Evolutionary conservation across 2,797 vertebrate species (phyloP).

Genomic region (Pagetopsis macropterus): DNA sequence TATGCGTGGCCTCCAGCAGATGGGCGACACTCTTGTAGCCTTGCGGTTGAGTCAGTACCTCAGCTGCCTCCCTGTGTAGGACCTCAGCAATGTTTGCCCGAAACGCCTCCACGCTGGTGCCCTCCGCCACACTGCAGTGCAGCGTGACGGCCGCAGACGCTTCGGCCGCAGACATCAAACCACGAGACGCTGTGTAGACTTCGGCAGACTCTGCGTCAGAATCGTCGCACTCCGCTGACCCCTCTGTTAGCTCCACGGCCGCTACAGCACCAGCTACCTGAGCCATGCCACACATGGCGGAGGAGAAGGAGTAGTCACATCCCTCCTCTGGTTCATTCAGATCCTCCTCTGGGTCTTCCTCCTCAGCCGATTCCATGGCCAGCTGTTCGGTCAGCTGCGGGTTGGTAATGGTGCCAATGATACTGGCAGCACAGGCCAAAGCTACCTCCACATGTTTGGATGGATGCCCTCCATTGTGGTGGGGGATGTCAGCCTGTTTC

Average conservation of each 20-base stretch:
- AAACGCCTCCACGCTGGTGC: slow-evolving; percentile 85
- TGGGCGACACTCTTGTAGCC: slow-evolving; percentile 86
- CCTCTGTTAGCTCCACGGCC: slow-evolving; percentile 87
- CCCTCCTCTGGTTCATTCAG: slow-evolving; percentile 59
- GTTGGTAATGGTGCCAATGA: slow-evolving; percentile 93
- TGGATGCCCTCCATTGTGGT: slow-evolving; percentile 56
- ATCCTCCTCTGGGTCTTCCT: slow-evolving; percentile 64
- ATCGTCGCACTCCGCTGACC: slow-evolving; percentile 38
- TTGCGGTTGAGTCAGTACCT: slow-evolving; percentile 86
- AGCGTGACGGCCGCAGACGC: slow-evolving; percentile 84
- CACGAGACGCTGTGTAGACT: slow-evolving; percentile 79
- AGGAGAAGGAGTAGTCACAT: slow-evolving; percentile 88
- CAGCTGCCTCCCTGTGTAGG: slow-evolving; percentile 88
- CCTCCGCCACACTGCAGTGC: slow-evolving; percentile 84
- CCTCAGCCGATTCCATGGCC: slow-evolving; percentile 78
- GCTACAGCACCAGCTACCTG: slow-evolving; percentile 92
- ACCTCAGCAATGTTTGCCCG: slow-evolving; percentile 89
- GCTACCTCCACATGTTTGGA: slow-evolving; percentile 91
- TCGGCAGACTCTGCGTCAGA: slow-evolving; percentile 74
- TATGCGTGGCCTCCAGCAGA: slow-evolving; percentile 88
- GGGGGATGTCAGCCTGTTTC: slow-evolving; percentile 39
- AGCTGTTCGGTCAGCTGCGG: slow-evolving; percentile 90
- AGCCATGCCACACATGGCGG: slow-evolving; percentile 92
- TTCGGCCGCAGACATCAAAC: slow-evolving; percentile 86
- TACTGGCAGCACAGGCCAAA: slow-evolving; percentile 91